phyloP scores from a whole-genome alignment of 2,113 vertebrate genomes.

The Hucho hucho region DNA sequence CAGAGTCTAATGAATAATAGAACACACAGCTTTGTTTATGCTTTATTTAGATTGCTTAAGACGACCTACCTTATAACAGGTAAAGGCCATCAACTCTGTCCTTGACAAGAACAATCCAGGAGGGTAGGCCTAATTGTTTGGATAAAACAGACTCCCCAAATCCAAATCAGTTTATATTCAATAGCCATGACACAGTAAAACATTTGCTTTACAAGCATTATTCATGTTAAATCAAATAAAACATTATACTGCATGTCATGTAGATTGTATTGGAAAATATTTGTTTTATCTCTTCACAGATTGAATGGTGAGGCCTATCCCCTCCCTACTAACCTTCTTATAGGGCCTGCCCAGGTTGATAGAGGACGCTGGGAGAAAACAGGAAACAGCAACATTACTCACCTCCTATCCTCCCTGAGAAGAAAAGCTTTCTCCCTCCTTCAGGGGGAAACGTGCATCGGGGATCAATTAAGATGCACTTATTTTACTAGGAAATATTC shows the following conservation, averaged over 20 bases:
- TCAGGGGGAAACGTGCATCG: constrained; percentile 8
- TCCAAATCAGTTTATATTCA: too few species aligned
- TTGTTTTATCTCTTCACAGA: too few species aligned
- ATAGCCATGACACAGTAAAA: too few species aligned
- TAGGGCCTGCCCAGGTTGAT: constrained; percentile 21
- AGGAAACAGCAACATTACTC: constrained; percentile 3
- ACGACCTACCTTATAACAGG: neutral
- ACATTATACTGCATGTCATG: too few species aligned
- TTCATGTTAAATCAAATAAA: too few species aligned
- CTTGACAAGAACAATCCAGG: neutral
- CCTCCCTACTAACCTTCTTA: constrained; percentile 38
- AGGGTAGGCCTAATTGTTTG: neutral
- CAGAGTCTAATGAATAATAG: neutral
- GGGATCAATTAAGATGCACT: constrained; percentile 43
- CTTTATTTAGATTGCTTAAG: neutral
- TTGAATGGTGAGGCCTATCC: constrained; percentile 23
- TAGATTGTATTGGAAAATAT: too few species aligned
- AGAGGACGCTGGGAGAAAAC: constrained; percentile 10
- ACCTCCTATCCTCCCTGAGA: constrained; percentile 18
- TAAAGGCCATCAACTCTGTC: neutral
- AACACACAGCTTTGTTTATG: neutral
- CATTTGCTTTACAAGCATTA: too few species aligned
- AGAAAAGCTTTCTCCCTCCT: neutral
- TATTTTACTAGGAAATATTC: constrained; percentile 49
- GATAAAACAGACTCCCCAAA: neutral